Conservation (phyloP, 2,113 vertebrate species). For the Pedetes capensis region DNA sequence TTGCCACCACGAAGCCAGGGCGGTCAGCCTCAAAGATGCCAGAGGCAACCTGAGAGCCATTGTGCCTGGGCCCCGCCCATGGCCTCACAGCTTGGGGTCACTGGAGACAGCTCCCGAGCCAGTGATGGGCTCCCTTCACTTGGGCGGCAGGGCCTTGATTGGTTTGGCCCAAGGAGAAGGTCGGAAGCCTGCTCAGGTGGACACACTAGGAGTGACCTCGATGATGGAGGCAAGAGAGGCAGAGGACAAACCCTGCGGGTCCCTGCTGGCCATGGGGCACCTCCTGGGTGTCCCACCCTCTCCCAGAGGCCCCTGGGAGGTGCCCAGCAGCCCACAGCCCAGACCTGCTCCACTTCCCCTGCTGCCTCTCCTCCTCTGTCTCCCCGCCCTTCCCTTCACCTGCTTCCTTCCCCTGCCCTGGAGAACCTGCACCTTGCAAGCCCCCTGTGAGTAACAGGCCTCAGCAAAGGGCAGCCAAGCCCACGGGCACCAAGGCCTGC, state of each 20-base stretch:
- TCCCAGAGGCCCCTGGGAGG: too few species aligned
- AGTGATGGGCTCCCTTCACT: neutral
- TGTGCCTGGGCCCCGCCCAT: rapidly evolving
- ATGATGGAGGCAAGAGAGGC: neutral
- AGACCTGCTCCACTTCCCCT: too few species aligned
- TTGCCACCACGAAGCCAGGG: neutral
- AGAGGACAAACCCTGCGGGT: too few species aligned
- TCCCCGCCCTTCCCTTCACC: too few species aligned
- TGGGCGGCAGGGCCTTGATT: neutral
- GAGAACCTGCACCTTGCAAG: too few species aligned
- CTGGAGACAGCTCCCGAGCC: rapidly evolving
- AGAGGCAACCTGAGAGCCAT: neutral
- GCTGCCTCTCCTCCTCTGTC: too few species aligned
- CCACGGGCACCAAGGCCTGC: too few species aligned
- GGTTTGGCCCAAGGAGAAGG: neutral
- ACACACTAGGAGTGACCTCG: neutral
- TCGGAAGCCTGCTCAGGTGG: neutral
- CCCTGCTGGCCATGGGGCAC: neutral
- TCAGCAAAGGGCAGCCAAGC: too few species aligned
- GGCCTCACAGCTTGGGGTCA: rapidly evolving
- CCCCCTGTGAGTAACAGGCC: too few species aligned
- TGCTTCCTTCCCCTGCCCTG: too few species aligned
- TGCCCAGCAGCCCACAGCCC: too few species aligned
- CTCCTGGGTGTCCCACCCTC: neutral
- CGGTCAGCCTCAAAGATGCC: neutral